These are phyloP conservation scores for Danaus plexippus DNA, from an alignment of 1,140 invertebrate species.

Conservation along the genomic window DNA sequence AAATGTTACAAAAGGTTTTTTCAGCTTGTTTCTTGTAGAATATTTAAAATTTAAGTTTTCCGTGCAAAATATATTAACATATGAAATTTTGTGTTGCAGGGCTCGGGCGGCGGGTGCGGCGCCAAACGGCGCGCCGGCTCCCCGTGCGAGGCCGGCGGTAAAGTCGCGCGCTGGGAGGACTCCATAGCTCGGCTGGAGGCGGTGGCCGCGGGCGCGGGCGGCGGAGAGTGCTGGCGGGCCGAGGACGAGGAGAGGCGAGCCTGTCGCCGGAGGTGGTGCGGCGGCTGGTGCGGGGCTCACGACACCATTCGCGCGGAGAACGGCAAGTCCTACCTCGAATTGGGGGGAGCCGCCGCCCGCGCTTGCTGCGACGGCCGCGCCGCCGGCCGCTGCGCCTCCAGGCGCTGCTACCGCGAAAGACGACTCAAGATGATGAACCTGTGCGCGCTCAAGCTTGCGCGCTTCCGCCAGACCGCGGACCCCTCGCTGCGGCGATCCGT, in stretches of 20 bases:
- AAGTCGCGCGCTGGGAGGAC: conserved; percentile 70
- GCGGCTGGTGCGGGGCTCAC: conserved; percentile 74
- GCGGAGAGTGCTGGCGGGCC: conserved; percentile 63
- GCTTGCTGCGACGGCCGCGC: conserved; percentile 83
- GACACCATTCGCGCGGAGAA: conserved; percentile 91
- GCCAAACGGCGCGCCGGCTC: conserved; percentile 64
- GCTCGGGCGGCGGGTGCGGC: conserved; percentile 68
- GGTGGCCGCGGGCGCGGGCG: conserved; percentile 67
- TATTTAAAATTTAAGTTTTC: no score
- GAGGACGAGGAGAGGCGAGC: conserved; percentile 62
- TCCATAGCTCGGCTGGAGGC: conserved; percentile 69
- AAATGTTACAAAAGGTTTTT: no score
- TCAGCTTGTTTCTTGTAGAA: no score
- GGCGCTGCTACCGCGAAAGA: conserved; percentile 85
- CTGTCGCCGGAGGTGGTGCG: conserved; percentile 62
- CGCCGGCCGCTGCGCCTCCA: conserved; percentile 81
- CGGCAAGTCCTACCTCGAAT: conserved; percentile 90
- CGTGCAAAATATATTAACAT: not conserved
- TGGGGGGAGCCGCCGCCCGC: conserved; percentile 80
- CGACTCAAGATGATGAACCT: conserved; percentile 91
- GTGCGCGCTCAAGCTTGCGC: conserved; percentile 92
- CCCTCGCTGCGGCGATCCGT: conserved; percentile 93
- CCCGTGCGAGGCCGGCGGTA: conserved; percentile 62
- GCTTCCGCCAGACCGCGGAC: conserved; percentile 89
- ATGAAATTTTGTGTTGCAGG: conserved; percentile 44